Evolutionary conservation across 2,888 invertebrate species (phyloP).

Genomic region (Thumatha senex): DNA sequence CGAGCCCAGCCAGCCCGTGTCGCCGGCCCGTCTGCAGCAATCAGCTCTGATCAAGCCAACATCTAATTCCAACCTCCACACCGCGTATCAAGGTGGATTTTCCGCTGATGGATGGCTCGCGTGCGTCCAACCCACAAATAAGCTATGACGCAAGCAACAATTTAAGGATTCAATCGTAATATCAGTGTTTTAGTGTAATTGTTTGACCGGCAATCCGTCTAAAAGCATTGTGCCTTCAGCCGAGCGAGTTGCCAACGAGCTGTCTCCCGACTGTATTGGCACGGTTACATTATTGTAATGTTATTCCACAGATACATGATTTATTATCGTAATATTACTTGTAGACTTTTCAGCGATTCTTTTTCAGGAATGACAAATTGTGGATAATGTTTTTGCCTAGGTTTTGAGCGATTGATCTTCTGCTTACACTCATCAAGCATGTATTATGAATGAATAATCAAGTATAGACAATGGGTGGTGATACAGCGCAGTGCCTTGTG

Average conservation of each 20-base stretch:
- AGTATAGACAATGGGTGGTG: background rate
- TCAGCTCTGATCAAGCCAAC: background rate
- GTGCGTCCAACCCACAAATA: constrained; percentile 33
- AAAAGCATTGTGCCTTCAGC: constrained; percentile 5
- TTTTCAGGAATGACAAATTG: background rate
- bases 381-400: too few species aligned
- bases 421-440: background rate
- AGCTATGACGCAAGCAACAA: constrained; percentile 37
- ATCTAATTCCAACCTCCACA: background rate
- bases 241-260: constrained; percentile 4
- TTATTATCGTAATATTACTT: background rate
- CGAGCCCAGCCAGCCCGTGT: constrained; percentile 14
- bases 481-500: background rate
- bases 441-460: background rate
- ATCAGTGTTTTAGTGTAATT: constrained; percentile 24
- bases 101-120: background rate
- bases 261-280: background rate
- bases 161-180: constrained; percentile 38
- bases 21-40: constrained; percentile 23
- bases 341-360: background rate
- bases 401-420: background rate
- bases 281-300: background rate
- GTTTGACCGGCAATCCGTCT: constrained; percentile 10
- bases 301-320: background rate
- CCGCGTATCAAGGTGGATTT: constrained; percentile 4